Evolutionary conservation across 2,797 vertebrate genomes (phyloP).

Genomic region (Dromococcyx pavoninus): DNA sequence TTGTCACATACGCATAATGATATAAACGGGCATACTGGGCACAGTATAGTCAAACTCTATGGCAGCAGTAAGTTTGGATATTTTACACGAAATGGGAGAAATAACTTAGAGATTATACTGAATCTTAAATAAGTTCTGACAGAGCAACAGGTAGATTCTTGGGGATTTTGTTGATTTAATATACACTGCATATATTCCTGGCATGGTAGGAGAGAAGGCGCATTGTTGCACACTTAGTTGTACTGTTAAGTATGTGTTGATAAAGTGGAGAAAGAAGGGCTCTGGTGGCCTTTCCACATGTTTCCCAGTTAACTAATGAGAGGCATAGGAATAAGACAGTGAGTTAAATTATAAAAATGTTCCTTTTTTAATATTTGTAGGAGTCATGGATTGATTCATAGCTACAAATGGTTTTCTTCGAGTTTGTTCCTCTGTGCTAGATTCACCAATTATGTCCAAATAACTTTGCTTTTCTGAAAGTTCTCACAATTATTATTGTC

Average conservation of each 20-base stretch:
- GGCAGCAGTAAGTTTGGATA: neutral
- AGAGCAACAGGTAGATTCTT: neutral
- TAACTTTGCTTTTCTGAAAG: neutral
- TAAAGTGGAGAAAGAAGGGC: neutral
- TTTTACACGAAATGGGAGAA: neutral
- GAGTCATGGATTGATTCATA: neutral
- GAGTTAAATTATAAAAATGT: neutral
- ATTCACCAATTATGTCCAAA: neutral
- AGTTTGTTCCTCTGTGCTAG: neutral
- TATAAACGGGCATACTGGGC: neutral
- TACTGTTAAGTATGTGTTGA: neutral
- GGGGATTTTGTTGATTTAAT: neutral
- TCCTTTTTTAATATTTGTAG: neutral
- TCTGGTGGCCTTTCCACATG: neutral
- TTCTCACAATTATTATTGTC: neutral
- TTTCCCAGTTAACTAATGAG: neutral
- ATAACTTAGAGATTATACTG: neutral
- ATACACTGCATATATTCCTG: neutral
- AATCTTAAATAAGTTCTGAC: neutral
- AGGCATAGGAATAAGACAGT: neutral
- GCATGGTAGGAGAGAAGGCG: fast-evolving
- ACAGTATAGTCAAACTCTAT: neutral
- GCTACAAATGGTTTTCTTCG: neutral
- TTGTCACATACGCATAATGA: neutral
- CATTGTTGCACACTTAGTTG: neutral